These are phyloP conservation scores for Chondrilla cf. caribensis DNA, from an alignment of 37 sponge, comb jelly and placozoan genomes.

Conservation along the genomic window DNA sequence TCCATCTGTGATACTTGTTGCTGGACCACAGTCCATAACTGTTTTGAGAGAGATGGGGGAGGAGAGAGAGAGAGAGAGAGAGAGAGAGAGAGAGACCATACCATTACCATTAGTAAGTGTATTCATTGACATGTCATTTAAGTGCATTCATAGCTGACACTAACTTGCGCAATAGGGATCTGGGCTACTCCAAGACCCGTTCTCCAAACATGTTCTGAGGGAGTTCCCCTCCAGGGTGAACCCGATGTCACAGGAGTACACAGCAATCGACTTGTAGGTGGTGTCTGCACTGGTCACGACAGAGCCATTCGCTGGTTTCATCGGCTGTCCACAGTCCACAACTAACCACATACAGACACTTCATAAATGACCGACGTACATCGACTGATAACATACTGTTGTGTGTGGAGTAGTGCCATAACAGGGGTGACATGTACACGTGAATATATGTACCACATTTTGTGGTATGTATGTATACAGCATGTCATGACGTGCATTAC, in stretches of 20 bases:
- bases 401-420: not conserved
- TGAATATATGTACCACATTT: not conserved
- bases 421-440: not conserved
- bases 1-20: not conserved
- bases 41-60: not conserved
- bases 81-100: not conserved
- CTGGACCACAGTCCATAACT: not conserved
- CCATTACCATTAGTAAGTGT: not conserved
- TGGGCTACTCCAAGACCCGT: not conserved
- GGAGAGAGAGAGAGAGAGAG: not conserved
- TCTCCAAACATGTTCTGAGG: not conserved
- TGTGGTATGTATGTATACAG: not conserved
- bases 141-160: not conserved
- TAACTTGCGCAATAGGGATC: conserved; percentile 1
- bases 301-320: not conserved
- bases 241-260: conserved; percentile 9
- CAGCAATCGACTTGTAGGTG: not conserved
- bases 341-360: not conserved
- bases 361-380: no score
- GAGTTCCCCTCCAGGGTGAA: not conserved
- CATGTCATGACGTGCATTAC: not conserved
- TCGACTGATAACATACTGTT: no score
- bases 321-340: conserved; percentile 7
- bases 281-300: not conserved
- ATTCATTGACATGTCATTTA: no score